Conservation (phyloP, 2,797 vertebrate species). For the Characodon lateralis region DNA sequence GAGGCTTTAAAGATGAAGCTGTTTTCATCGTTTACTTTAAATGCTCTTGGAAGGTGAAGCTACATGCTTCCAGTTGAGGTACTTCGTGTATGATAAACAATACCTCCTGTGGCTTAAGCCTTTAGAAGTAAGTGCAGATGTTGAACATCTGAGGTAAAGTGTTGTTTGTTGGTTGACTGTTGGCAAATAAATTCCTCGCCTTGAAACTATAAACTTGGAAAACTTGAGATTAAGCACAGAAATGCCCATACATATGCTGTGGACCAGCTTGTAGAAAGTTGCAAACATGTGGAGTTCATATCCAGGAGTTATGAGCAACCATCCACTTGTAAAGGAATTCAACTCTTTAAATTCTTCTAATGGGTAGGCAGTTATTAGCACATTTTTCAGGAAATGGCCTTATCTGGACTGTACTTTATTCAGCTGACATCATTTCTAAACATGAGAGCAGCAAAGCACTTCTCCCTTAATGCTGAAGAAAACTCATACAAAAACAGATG, state of each 20-base stretch:
- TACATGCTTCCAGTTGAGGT: not conserved
- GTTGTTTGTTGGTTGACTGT: not conserved
- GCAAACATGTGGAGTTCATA: not conserved
- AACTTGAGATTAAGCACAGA: not conserved
- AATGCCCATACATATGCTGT: not conserved
- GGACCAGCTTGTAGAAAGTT: not conserved
- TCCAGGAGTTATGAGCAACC: not conserved
- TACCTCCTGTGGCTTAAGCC: not conserved
- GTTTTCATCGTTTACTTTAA: not conserved
- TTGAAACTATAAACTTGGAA: not conserved
- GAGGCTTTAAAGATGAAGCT: not conserved
- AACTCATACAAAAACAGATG: not conserved
- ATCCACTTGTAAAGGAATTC: not conserved
- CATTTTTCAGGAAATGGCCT: not conserved
- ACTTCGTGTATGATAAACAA: slow-evolving; percentile 7
- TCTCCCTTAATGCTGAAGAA: not conserved
- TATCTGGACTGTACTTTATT: no score
- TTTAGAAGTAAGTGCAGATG: slow-evolving; percentile 14
- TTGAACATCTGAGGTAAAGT: slow-evolving; percentile 5
- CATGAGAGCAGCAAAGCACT: not conserved
- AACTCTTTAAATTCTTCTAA: not conserved
- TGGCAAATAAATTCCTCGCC: not conserved
- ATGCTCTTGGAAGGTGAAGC: not conserved
- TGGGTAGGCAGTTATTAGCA: not conserved
- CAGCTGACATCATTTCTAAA: not conserved